Evolutionary conservation across 1,140 invertebrate genomes (phyloP), one percentile per base, ranked within the genome.

Genomic region (Acromyrmex echinatior): DNA sequence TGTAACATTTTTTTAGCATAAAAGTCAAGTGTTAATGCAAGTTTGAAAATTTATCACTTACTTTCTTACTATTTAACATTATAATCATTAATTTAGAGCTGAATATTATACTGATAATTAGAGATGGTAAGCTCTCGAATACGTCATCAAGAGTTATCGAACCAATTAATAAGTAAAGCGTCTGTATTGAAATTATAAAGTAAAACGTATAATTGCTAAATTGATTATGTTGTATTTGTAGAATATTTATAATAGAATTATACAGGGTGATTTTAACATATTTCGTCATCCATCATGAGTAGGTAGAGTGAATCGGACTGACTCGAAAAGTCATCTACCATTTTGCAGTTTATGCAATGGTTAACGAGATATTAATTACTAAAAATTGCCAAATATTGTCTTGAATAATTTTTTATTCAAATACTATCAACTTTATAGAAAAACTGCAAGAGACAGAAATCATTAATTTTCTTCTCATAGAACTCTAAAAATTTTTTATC

Each of bases 1-100:
- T 21, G 2, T 60, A 58, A 74, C 10, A 28, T 45, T 39, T 21
- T 7, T 73, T 49, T 0, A 21, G 9, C 7, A 53, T 5, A 28
- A 45, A 45, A 45, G 39, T 39, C 39, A 39, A 39, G 39, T 39
- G 16, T 3, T 66, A 71, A 45, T 6, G 1, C 2, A 31, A 18
- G 0, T 18, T 3, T 31, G 6, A 45, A n/a, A 45, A 25, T 18
- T 35, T 2, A 4, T 45, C 45, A 66, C 77, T 31, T 66, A 65
- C 77, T 62, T 62, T 49, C 1, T 49, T 14, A 1, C 18, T 31
- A 7, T 79, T 51, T 51, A 79, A 49, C 60, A 66, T 79, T 10
- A 79, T 16, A 0, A 6, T 14, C 18, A 49, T 10, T 35, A 79
- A 4, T 65, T 79, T 65, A 16, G 14, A 49, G 31, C 60, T 79